Evolutionary conservation across 2,113 vertebrate species (phyloP).

Genomic region (Uria lomvia): DNA sequence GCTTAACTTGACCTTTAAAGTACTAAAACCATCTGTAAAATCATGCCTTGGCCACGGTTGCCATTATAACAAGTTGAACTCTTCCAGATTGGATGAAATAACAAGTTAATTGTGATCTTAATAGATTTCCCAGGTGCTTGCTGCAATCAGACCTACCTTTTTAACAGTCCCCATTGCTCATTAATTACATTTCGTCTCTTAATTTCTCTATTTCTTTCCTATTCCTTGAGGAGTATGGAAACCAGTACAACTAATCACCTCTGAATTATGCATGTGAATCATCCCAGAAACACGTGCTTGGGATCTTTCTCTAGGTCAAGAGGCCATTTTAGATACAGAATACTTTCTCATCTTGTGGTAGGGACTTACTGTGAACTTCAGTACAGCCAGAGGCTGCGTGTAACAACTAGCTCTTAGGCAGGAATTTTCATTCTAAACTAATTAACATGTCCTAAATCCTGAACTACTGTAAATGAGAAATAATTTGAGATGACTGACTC

Average conservation of each 20-base stretch:
- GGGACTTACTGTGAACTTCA: not conserved
- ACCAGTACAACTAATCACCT: constrained; percentile 15
- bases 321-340: constrained; percentile 21
- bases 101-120: constrained; percentile 23
- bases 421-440: constrained; percentile 27
- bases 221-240: constrained; percentile 23
- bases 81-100: not conserved
- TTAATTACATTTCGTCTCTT: constrained; percentile 47
- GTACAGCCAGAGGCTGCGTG: not conserved
- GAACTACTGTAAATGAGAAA: constrained; percentile 19
- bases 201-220: constrained; percentile 47
- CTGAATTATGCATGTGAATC: constrained; percentile 57
- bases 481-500: constrained; percentile 20
- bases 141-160: constrained; percentile 27
- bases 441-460: not conserved
- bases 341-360: not conserved
- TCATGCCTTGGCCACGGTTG: not conserved
- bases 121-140: not conserved
- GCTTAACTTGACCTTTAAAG: constrained; percentile 29
- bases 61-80: not conserved
- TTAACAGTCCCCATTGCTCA: not conserved
- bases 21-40: constrained; percentile 10
- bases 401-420: not conserved
- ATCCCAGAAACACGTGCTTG: not conserved
- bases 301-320: constrained; percentile 32